These are phyloP conservation scores for Eumeta japonica DNA, from an alignment of 1,140 invertebrate species.

Conservation along the genomic window DNA sequence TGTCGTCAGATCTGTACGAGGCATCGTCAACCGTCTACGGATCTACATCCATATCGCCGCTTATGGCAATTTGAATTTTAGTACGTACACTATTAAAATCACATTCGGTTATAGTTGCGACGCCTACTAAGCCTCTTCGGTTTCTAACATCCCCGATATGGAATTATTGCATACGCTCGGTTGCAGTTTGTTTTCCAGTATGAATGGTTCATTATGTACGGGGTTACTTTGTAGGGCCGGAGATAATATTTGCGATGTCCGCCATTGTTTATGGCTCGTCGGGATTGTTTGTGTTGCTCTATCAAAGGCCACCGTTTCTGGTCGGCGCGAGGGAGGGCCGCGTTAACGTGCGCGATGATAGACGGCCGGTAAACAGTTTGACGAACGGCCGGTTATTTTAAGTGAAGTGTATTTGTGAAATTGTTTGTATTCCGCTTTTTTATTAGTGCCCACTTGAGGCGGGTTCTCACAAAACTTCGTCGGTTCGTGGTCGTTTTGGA, in stretches of 20 bases:
- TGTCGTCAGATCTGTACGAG: conserved; percentile 56
- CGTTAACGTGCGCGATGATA: conserved; percentile 14
- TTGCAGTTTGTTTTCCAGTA: conserved; percentile 53
- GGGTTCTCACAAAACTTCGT: no score
- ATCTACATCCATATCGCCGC: conserved; percentile 42
- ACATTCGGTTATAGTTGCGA: conserved; percentile 40
- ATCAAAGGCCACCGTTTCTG: conserved; percentile 51
- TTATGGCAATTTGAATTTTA: conserved; percentile 49
- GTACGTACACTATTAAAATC: conserved; percentile 39
- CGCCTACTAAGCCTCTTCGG: conserved; percentile 27
- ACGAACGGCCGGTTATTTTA: no score
- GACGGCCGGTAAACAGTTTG: no score
- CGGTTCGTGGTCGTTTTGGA: no score
- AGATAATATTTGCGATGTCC: conserved; percentile 53
- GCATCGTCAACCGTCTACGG: conserved; percentile 46
- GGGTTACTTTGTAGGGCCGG: conserved; percentile 44
- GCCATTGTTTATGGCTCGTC: conserved; percentile 56
- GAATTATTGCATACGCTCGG: conserved; percentile 58
- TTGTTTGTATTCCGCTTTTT: no score
- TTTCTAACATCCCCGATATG: conserved; percentile 20
- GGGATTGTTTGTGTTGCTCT: conserved; percentile 52
- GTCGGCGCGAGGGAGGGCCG: conserved; percentile 22
- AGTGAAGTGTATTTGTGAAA: no score
- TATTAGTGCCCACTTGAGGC: no score
- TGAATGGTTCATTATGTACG: conserved; percentile 55